phyloP scores from a whole-genome alignment of 2,113 vertebrate genomes.

The Pantherophis guttatus region DNA sequence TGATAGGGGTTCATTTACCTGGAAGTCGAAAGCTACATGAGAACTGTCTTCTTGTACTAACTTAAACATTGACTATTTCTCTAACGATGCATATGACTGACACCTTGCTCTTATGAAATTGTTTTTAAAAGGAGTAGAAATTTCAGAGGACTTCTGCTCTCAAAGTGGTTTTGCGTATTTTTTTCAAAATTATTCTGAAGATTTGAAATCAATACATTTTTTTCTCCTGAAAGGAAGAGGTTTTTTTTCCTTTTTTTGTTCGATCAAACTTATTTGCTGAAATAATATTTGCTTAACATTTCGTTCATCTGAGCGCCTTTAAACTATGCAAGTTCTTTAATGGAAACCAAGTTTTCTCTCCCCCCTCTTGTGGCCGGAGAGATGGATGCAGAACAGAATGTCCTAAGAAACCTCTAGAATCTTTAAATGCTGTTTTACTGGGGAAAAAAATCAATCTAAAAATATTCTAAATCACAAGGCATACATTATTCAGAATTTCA shows the following conservation, averaged over 20 bases:
- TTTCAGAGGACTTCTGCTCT: neutral
- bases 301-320: neutral
- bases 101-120: neutral
- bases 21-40: neutral
- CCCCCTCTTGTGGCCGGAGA: constrained; percentile 70
- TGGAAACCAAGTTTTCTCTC: constrained; percentile 41
- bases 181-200: neutral
- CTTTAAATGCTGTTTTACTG: neutral
- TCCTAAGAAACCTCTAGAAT: neutral
- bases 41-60: neutral
- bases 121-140: neutral
- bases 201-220: neutral
- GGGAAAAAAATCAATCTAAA: neutral
- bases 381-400: neutral
- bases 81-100: neutral
- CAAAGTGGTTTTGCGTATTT: neutral
- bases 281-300: neutral
- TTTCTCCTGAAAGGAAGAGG: neutral
- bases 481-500: neutral
- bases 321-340: too few species aligned
- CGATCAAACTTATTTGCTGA: neutral
- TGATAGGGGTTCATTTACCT: neutral
- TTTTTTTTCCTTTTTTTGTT: neutral
- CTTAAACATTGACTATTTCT: neutral
- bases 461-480: neutral